Conservation (phyloP, 2,797 vertebrate genomes). For the Sebastes dallii region DNA sequence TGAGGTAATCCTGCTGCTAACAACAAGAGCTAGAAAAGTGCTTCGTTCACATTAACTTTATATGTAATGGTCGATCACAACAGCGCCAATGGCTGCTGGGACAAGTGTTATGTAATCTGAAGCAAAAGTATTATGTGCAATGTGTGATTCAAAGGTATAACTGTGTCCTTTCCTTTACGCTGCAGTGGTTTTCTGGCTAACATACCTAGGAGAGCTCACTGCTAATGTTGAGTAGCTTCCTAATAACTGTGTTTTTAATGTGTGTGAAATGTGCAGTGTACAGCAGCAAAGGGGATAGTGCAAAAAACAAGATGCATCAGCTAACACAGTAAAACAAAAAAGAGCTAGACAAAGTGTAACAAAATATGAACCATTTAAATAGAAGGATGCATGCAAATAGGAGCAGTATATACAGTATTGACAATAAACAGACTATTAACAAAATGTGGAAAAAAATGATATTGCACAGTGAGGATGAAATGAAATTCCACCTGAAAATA, state of each 20-base stretch:
- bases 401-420: too few relatives aligned
- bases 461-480: too few relatives aligned
- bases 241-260: not conserved
- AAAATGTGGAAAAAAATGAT: too few relatives aligned
- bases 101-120: rapidly evolving
- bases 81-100: rapidly evolving
- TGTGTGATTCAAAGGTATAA: not conserved
- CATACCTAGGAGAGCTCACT: conserved; percentile 14
- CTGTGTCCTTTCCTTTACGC: not conserved
- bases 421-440: too few relatives aligned
- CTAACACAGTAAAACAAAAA: too few relatives aligned
- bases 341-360: too few relatives aligned
- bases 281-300: too few relatives aligned
- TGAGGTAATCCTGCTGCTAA: conserved; percentile 46
- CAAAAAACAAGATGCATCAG: too few relatives aligned
- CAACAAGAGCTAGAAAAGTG: not conserved
- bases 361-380: too few relatives aligned
- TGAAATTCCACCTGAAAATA: too few relatives aligned
- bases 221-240: conserved; percentile 25
- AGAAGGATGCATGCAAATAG: too few relatives aligned
- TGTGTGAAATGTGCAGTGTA: rapidly evolving
- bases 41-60: not conserved
- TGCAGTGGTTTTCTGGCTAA: conserved; percentile 5
- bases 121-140: not conserved
- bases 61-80: not conserved